A percentile compares a stretch with the other conserved stretches of the same genome.
These are phyloP conservation scores for Andrena cerasifolii DNA, from an alignment of 1,140 invertebrate genomes.

Conservation along the genomic window DNA sequence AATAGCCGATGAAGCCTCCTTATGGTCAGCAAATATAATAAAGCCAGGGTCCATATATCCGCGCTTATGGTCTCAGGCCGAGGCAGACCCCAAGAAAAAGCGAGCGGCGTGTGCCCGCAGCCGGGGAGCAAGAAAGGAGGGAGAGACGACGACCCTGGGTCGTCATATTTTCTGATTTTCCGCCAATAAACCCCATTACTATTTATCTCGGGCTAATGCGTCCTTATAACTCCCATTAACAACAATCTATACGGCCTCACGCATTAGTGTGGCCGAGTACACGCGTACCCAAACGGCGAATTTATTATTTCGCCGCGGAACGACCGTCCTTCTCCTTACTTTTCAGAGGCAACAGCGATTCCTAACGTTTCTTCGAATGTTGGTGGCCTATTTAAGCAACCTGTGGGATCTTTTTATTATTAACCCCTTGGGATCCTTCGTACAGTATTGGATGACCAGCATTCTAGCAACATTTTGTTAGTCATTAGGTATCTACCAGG, in stretches of 20 bases:
- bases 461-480: too few relatives aligned
- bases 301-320: conserved; percentile 67
- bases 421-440: too few relatives aligned
- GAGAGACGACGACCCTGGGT: conserved; percentile 60
- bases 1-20: conserved; percentile 81
- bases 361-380: background rate
- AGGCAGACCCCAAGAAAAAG: conserved; percentile 74
- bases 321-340: conserved; percentile 50
- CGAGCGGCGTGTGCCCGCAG: conserved; percentile 57
- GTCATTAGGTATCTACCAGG: too few relatives aligned
- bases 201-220: conserved; percentile 82
- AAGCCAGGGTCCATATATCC: conserved; percentile 80
- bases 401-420: too few relatives aligned
- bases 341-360: conserved; percentile 35
- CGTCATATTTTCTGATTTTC: conserved; percentile 82
- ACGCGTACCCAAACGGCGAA: conserved; percentile 52
- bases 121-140: conserved; percentile 67
- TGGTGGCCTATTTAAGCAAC: too few relatives aligned
- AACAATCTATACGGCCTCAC: conserved; percentile 78
- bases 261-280: conserved; percentile 70
- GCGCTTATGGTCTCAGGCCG: conserved; percentile 73
- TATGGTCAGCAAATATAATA: conserved; percentile 82
- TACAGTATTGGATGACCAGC: too few relatives aligned
- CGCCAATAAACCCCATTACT: conserved; percentile 82
- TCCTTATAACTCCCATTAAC: conserved; percentile 81